These are phyloP conservation scores for Hemichromis elongatus DNA, from an alignment of 2,113 vertebrate genomes.

Conservation along the genomic window DNA sequence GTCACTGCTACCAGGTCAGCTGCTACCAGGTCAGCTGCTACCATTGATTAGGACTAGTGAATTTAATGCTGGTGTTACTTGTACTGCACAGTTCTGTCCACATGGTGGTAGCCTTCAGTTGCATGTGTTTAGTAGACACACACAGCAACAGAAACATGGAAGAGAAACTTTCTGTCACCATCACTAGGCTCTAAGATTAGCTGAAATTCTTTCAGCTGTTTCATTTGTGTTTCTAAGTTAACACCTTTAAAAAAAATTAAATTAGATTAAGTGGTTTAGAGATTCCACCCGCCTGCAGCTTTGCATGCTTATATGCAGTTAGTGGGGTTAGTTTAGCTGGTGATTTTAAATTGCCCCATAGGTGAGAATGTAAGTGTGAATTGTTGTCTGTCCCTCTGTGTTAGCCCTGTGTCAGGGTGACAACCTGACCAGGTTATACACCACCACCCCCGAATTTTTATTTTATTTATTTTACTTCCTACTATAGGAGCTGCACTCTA, in stretches of 20 bases:
- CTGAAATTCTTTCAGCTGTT: background rate
- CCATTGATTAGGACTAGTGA: background rate
- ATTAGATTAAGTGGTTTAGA: background rate
- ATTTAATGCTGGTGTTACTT: background rate
- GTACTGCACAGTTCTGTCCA: slow-evolving; percentile 6
- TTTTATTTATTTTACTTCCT: background rate
- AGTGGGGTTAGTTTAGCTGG: background rate
- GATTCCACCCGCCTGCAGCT: background rate
- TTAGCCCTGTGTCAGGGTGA: background rate
- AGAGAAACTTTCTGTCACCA: background rate
- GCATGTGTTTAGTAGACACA: background rate
- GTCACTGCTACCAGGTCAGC: background rate
- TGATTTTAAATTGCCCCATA: background rate
- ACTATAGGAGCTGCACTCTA: background rate
- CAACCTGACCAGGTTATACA: background rate
- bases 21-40: background rate
- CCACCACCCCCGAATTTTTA: too few relatives aligned
- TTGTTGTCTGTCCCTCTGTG: background rate
- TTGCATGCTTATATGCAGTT: background rate
- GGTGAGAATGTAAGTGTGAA: background rate
- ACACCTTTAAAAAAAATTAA: background rate
- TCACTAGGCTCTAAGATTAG: background rate
- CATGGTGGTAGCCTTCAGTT: slow-evolving; percentile 24
- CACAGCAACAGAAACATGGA: background rate
- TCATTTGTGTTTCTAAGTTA: background rate